phyloP scores from a whole-genome alignment of 1,140 invertebrate species.

The Atta colombica region DNA sequence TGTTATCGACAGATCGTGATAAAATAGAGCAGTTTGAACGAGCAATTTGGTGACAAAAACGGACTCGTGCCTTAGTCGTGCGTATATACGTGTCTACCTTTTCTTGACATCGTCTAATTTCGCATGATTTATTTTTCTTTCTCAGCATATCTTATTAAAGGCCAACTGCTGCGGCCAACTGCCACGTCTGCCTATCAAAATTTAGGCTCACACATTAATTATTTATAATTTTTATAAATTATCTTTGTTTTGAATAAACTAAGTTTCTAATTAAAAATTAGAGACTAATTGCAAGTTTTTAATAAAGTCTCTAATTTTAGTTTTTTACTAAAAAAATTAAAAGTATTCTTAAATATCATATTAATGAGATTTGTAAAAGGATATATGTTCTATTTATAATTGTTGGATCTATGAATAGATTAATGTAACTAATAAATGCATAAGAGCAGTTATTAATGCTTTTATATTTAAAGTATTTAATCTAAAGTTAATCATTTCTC shows the following conservation, averaged over 20 bases:
- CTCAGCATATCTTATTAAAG: not conserved
- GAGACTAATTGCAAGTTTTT: no score
- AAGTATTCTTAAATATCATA: not conserved
- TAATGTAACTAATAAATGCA: no score
- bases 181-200: slow-evolving; percentile 13
- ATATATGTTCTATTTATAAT: no score
- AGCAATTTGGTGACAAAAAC: slow-evolving; percentile 46
- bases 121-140: slow-evolving; percentile 52
- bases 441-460: not conserved
- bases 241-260: not conserved
- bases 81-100: slow-evolving; percentile 27
- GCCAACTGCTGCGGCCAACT: not conserved
- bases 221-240: not conserved
- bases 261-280: not conserved
- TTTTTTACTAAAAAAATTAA: not conserved
- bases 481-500: not conserved
- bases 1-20: slow-evolving; percentile 76
- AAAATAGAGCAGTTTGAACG: slow-evolving; percentile 66
- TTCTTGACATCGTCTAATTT: slow-evolving; percentile 52
- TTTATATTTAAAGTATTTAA: not conserved
- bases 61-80: slow-evolving; percentile 24
- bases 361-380: not conserved
- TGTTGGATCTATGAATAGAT: not conserved
- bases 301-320: not conserved
- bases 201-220: not conserved